Conservation (phyloP, 2,797 vertebrate species). For the Monodelphis domestica region DNA sequence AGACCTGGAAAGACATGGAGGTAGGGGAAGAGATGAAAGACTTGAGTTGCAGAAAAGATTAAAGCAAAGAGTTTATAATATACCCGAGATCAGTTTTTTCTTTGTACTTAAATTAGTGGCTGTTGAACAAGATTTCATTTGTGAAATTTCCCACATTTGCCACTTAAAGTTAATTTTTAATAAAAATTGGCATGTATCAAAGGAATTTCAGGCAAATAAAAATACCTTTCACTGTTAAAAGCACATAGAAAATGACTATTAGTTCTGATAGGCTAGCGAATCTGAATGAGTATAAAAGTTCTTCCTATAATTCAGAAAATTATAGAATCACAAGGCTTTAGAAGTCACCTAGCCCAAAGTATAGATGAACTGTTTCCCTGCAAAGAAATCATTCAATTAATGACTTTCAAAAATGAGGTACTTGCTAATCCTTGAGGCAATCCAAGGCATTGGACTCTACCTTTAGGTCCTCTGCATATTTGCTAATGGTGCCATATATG, state of each 20-base stretch:
- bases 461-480: not conserved
- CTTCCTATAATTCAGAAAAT: not conserved
- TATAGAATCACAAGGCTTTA: not conserved
- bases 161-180: constrained; percentile 30
- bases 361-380: not conserved
- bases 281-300: not conserved
- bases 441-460: not conserved
- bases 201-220: constrained; percentile 34
- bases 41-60: constrained; percentile 4
- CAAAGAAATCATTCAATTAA: not conserved
- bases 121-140: constrained; percentile 15
- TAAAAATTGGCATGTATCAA: constrained; percentile 9
- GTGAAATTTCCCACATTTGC: constrained; percentile 25
- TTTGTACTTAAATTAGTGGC: not conserved
- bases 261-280: not conserved
- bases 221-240: not conserved
- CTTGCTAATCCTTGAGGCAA: not conserved
- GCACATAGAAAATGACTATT: not conserved
- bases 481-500: not conserved
- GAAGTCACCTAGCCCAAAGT: not conserved
- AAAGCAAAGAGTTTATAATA: constrained; percentile 30
- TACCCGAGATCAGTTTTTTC: not conserved
- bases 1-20: constrained; percentile 22
- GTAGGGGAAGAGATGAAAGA: not conserved
- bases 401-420: not conserved